phyloP scores from a whole-genome alignment of 2,797 vertebrate species.

The Neostethus bicornis region DNA sequence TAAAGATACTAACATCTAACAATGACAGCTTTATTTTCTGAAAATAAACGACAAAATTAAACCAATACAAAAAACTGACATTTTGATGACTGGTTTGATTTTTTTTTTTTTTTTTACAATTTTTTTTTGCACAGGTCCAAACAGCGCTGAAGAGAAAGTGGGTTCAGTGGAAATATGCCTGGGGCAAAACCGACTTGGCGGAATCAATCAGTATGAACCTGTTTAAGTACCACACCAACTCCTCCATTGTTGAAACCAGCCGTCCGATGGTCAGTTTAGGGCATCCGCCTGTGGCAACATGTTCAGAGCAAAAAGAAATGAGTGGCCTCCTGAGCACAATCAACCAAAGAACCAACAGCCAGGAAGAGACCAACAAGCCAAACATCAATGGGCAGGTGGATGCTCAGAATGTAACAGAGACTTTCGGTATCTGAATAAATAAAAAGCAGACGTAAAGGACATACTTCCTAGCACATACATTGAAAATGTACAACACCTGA shows the following conservation, averaged over 20 bases:
- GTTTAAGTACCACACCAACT: slow-evolving; percentile 76
- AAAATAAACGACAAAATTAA: no score
- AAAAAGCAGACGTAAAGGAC: background rate
- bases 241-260: slow-evolving; percentile 77
- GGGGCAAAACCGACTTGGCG: no score
- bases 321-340: background rate
- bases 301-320: background rate
- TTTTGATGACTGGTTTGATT: no score
- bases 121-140: slow-evolving; percentile 71
- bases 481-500: background rate
- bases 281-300: fast-evolving
- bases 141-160: slow-evolving; percentile 75
- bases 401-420: slow-evolving; percentile 40
- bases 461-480: slow-evolving; percentile 1
- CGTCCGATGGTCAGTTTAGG: slow-evolving; percentile 63
- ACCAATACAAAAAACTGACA: no score
- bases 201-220: slow-evolving; percentile 55
- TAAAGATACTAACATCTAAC: no score
- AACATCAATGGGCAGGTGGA: slow-evolving; percentile 43
- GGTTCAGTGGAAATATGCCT: slow-evolving; percentile 66
- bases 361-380: slow-evolving; percentile 52
- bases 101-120: background rate
- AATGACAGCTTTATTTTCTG: no score
- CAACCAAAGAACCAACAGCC: slow-evolving; percentile 38
- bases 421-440: slow-evolving; percentile 57